Percentiles rank a stretch among this genome's conserved stretches.
Conservation (phyloP, 35 echinoderm and acorn worm genomes). For the Ptychodera flava region DNA sequence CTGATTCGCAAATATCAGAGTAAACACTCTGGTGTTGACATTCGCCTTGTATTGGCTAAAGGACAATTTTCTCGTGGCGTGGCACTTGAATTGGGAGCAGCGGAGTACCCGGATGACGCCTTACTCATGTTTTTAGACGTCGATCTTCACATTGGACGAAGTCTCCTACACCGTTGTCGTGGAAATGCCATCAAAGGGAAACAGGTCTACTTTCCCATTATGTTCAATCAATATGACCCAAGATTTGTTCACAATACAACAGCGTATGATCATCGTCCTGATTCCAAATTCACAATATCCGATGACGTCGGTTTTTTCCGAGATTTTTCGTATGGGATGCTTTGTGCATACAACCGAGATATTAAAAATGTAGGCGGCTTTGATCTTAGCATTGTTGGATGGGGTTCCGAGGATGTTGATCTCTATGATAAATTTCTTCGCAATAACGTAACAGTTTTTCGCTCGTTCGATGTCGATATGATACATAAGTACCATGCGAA, state of each 20-base stretch:
- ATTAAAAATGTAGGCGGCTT: not conserved
- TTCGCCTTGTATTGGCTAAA: not conserved
- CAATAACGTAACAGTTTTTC: not conserved
- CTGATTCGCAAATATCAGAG: not conserved
- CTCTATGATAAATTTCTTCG: not conserved
- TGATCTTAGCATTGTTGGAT: not conserved
- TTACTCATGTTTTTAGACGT: not conserved
- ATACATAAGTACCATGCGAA: not conserved
- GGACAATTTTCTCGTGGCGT: not conserved
- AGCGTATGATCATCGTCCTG: not conserved
- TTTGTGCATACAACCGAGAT: not conserved
- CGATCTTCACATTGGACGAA: not conserved
- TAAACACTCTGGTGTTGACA: not conserved
- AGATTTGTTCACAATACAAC: too few species aligned
- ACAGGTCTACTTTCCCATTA: not conserved
- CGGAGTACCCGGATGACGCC: not conserved
- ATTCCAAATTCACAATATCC: not conserved
- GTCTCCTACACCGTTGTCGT: not conserved
- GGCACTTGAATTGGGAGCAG: not conserved
- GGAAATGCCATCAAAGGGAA: not conserved
- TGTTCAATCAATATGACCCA: not conserved
- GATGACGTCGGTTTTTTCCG: not conserved
- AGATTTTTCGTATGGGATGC: not conserved
- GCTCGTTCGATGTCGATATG: not conserved
- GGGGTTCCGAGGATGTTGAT: not conserved